Base-by-base conservation (phyloP, 1,140 invertebrate genomes). In the Nymphalis io region DNA sequence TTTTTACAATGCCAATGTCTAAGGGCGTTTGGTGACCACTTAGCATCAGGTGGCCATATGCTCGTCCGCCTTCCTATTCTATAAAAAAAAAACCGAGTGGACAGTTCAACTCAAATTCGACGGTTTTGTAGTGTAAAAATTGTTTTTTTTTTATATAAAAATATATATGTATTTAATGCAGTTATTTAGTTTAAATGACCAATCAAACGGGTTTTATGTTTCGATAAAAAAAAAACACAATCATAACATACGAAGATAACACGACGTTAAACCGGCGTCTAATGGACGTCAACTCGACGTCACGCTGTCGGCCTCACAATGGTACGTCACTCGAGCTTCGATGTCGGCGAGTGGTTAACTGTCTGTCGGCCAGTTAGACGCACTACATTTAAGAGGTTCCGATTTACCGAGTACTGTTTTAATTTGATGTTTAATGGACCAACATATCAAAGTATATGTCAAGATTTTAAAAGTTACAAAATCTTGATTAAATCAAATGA, bases 291-390 rank as follows among this genome's bases (percentile, higher is more conserved):
- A 58, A 59, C 64, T 67, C 44, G 23, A 67, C 21, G 64, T 67
- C 64, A 59, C 40, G 48, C 53, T 57, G 53, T 67, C 64, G 64
- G 38, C 64, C 18, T 59, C 55, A 42, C 51, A 59, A 44, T 67
- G 40, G 40, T 27, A 15, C 55, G 64, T 67, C 64, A 67, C 64
- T 67, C 42, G 62, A 65, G 13, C 62, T 53, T 38, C 51, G 40
- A 67, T 67, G 64, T 67, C 53, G 53, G 64, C 40, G 51, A 59
- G 42, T 55, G 20, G 51, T 40, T 38, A 58, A 38, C 55, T 39
- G 59, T 60, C 38, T 42, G 59, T 42, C 59, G 59, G 59, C 42
- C 59, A 60, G 59, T 60, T 60, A 42, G 59, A 44, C 39, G 38
- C 18, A 40, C 21, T 42, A 44, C 20, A n/a, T 23, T 23, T 27